These are phyloP conservation scores for Leistus spinibarbis DNA, from an alignment of 2,888 invertebrate genomes.

Conservation along the genomic window DNA sequence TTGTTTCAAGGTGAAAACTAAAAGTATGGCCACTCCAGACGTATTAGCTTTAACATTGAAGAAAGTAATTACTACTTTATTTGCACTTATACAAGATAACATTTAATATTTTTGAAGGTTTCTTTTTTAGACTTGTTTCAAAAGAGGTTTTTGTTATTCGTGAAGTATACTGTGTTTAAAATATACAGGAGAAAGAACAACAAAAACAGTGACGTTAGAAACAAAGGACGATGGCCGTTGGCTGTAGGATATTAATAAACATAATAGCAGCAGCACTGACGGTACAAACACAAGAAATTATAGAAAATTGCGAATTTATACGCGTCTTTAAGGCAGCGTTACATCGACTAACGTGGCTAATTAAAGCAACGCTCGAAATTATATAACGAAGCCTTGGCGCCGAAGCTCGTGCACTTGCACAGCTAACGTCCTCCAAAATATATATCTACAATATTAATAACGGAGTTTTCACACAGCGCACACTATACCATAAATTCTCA, in stretches of 20 bases:
- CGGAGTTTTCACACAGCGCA: neutral
- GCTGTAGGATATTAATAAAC: neutral
- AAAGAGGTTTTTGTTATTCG: no score
- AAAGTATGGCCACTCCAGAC: no score
- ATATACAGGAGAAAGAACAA: neutral
- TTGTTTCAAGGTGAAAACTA: no score
- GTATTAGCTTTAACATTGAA: no score
- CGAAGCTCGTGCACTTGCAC: neutral
- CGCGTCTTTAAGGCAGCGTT: neutral
- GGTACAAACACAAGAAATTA: slow-evolving; percentile 12
- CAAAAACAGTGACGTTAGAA: neutral
- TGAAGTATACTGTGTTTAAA: neutral
- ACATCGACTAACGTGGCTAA: slow-evolving; percentile 22
- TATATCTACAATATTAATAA: neutral
- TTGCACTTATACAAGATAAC: no score
- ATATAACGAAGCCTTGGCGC: neutral
- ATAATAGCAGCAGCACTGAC: neutral
- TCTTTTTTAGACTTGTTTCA: no score
- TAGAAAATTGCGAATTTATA: slow-evolving; percentile 21
- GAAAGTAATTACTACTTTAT: no score
- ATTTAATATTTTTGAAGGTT: no score
- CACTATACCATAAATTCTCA: neutral
- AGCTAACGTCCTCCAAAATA: neutral
- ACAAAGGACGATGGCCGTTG: neutral
- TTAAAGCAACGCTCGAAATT: slow-evolving; percentile 21